A percentile compares a stretch with the other conserved stretches of the same genome.
Evolutionary conservation across 2,797 vertebrate species (phyloP).

Genomic region (Hyperoplus lanceolatus): DNA sequence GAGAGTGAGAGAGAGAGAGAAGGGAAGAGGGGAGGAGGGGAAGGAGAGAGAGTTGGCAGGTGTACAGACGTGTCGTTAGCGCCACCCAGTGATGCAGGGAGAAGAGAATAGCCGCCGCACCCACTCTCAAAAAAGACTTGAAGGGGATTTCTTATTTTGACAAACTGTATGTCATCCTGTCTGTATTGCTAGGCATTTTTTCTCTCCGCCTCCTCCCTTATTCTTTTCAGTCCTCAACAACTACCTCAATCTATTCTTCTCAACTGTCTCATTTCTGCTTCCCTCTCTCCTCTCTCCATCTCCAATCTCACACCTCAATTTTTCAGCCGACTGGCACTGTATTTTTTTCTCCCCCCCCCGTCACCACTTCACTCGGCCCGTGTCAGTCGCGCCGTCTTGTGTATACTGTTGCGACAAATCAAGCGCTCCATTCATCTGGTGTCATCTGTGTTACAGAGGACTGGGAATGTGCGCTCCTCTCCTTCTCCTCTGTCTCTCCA

Average conservation of each 20-base stretch:
- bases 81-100: constrained; percentile 88
- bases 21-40: constrained; percentile 26
- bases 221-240: constrained; percentile 15
- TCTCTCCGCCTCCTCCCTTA: neutral
- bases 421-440: constrained; percentile 65
- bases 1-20: constrained; percentile 10
- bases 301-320: constrained; percentile 31
- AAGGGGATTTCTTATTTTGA: constrained; percentile 42
- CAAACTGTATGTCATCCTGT: constrained; percentile 45
- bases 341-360: neutral
- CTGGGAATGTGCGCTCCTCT: constrained; percentile 43
- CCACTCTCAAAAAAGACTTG: neutral
- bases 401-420: constrained; percentile 65
- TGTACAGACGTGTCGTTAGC: constrained; percentile 84
- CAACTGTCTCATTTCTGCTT: constrained; percentile 21
- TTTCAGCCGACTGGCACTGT: constrained; percentile 33
- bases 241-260: constrained; percentile 35
- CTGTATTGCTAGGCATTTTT: constrained; percentile 26
- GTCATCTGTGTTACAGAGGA: constrained; percentile 60
- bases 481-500: constrained; percentile 50
- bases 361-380: constrained; percentile 47
- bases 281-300: constrained; percentile 6
- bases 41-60: constrained; percentile 62
- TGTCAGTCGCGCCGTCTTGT: constrained; percentile 61
- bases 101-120: constrained; percentile 20